Percentiles rank a stretch among this genome's conserved stretches.
These are phyloP conservation scores for Boleophthalmus pectinirostris DNA, from an alignment of 2,113 vertebrate species.

Conservation along the genomic window DNA sequence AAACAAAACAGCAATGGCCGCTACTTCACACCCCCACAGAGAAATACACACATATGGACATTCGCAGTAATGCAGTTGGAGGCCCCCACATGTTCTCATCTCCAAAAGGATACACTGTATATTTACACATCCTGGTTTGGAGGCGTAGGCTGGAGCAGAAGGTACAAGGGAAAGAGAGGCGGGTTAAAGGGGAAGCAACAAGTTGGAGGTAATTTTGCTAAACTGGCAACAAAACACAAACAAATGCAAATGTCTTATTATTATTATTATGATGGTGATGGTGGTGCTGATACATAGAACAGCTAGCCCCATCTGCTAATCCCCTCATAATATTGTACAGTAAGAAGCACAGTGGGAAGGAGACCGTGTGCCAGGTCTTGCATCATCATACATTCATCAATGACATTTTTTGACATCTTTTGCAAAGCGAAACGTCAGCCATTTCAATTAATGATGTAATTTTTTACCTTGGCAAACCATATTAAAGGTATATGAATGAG, in stretches of 20 bases:
- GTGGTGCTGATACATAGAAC: neutral
- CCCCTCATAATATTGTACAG: conserved; percentile 33
- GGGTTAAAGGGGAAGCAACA: conserved; percentile 45
- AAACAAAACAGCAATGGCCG: conserved; percentile 26
- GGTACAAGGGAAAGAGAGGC: conserved; percentile 19
- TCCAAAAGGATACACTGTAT: conserved; percentile 11
- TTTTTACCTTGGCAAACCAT: neutral
- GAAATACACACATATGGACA: conserved; percentile 47
- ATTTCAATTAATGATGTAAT: neutral
- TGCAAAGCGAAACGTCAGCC: neutral
- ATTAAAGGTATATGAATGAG: conserved; percentile 18
- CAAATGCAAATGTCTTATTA: neutral
- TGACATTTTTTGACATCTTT: neutral
- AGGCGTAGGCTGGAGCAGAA: conserved; percentile 54
- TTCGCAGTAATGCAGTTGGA: conserved; percentile 49
- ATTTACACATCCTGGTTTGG: conserved; percentile 47
- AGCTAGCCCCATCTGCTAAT: conserved; percentile 31
- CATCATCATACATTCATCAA: neutral
- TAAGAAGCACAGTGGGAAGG: conserved; percentile 5
- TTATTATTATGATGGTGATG: neutral
- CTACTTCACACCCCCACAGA: conserved; percentile 63
- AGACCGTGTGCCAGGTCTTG: neutral
- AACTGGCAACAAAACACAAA: neutral
- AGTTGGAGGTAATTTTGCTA: conserved; percentile 25
- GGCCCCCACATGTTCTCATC: conserved; percentile 70